These are phyloP conservation scores for Halisarca cf. caerulea DNA, from an alignment of 37 sponge, comb jelly and placozoan genomes.

Conservation along the genomic window DNA sequence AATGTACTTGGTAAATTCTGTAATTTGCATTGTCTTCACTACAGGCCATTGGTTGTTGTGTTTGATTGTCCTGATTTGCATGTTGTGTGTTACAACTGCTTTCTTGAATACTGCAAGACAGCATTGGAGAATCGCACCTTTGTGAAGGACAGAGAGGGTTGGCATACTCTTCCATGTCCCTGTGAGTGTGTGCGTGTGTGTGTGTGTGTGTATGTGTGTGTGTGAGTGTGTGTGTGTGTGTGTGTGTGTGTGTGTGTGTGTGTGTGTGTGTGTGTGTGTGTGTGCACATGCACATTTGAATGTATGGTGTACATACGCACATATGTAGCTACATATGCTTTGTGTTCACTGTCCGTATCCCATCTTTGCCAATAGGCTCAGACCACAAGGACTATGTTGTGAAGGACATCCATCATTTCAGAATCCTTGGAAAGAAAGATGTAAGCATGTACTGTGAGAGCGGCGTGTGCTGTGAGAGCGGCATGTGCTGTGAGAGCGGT, in stretches of 20 bases:
- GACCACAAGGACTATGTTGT: conserved; percentile 82
- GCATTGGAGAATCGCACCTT: conserved; percentile 67
- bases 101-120: conserved; percentile 53
- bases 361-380: conserved; percentile 47
- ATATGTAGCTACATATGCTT: too few relatives aligned
- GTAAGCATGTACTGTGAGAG: neutral
- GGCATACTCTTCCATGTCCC: conserved; percentile 89
- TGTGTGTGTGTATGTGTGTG: neutral
- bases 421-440: conserved; percentile 36
- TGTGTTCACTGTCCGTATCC: too few relatives aligned
- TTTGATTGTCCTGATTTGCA: conserved; percentile 66
- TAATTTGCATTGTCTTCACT: conserved; percentile 1
- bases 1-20: neutral
- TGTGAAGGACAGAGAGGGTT: conserved; percentile 49
- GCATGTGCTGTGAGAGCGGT: too few relatives aligned
- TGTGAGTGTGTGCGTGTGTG: conserved; percentile 34
- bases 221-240: too few relatives aligned
- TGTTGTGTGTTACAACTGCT: conserved; percentile 81
- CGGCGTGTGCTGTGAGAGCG: too few relatives aligned
- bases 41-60: conserved; percentile 63
- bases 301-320: neutral
- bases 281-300: neutral
- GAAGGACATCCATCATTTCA: conserved; percentile 74
- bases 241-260: too few relatives aligned
- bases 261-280: conserved; percentile 11